Evolutionary conservation across 2,888 invertebrate species (phyloP).

Genomic region (Cephus rjabovi): DNA sequence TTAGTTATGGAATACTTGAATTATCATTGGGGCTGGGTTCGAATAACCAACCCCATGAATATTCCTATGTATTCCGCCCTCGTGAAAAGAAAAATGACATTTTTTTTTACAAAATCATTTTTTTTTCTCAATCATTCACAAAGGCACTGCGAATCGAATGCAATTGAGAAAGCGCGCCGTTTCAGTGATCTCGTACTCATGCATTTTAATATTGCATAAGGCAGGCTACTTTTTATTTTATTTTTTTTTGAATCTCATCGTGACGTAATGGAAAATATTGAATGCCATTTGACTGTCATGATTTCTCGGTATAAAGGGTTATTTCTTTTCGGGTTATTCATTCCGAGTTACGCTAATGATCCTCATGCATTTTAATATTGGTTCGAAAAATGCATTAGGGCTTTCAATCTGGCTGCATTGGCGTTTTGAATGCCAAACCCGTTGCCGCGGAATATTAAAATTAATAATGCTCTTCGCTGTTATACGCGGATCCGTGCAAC

Average conservation of each 20-base stretch:
- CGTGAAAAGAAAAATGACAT: not conserved
- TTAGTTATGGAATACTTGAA: not conserved
- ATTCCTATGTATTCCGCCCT: not conserved
- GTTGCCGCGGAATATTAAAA: slow-evolving; percentile 25
- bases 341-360: slow-evolving; percentile 18
- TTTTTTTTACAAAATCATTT: not conserved
- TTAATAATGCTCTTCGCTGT: slow-evolving; percentile 41
- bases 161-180: not conserved
- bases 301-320: slow-evolving; percentile 13
- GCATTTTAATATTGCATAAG: not conserved
- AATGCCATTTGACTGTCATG: slow-evolving; percentile 50
- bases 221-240: not conserved
- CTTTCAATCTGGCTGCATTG: not conserved
- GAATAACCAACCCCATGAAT: not conserved
- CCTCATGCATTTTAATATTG: slow-evolving; percentile 47
- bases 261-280: slow-evolving; percentile 20
- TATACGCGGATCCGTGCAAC: slow-evolving; percentile 34
- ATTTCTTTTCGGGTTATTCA: slow-evolving; percentile 7
- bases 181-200: not conserved
- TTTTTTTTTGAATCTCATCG: not conserved
- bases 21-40: not conserved
- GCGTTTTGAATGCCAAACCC: not conserved
- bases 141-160: not conserved
- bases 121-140: not conserved
- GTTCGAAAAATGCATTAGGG: slow-evolving; percentile 18